These are phyloP conservation scores for Achlya flavicornis DNA, from an alignment of 2,888 invertebrate species.

Conservation along the genomic window DNA sequence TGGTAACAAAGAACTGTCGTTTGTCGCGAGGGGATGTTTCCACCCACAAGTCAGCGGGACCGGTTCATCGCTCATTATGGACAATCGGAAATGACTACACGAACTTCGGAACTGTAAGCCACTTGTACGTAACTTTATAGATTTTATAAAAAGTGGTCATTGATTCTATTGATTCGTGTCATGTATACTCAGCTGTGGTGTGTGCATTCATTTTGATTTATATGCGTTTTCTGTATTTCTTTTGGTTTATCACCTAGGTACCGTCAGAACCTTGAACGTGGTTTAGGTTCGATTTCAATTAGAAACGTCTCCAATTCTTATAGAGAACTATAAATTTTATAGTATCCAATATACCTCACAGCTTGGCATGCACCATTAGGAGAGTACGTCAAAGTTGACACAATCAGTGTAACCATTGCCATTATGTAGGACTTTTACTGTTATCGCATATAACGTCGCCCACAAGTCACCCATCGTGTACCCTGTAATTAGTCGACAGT, in stretches of 20 bases:
- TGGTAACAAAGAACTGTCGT: slow-evolving; percentile 58
- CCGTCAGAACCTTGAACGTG: background rate
- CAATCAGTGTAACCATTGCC: slow-evolving; percentile 43
- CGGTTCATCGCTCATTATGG: slow-evolving; percentile 75
- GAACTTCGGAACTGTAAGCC: slow-evolving; percentile 70
- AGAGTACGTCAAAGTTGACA: slow-evolving; percentile 70
- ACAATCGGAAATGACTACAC: slow-evolving; percentile 78
- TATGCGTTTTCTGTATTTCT: slow-evolving; percentile 11
- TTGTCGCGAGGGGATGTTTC: slow-evolving; percentile 81
- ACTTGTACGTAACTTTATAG: slow-evolving; percentile 54
- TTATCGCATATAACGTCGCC: slow-evolving; percentile 65
- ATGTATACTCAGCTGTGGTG: slow-evolving; percentile 77
- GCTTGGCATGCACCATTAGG: slow-evolving; percentile 56
- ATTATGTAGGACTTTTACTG: slow-evolving; percentile 76
- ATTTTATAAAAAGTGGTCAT: slow-evolving; percentile 45
- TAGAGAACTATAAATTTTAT: slow-evolving; percentile 50
- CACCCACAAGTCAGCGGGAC: slow-evolving; percentile 77
- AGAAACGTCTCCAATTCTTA: background rate
- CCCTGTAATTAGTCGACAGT: slow-evolving; percentile 74
- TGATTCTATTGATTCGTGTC: slow-evolving; percentile 43
- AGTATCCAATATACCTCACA: slow-evolving; percentile 56
- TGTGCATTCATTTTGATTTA: slow-evolving; percentile 25
- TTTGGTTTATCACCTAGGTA: background rate
- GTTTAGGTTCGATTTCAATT: background rate
- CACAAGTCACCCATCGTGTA: slow-evolving; percentile 55